These are phyloP conservation scores for Athalia cordata DNA, from an alignment of 2,888 invertebrate genomes.

Conservation along the genomic window DNA sequence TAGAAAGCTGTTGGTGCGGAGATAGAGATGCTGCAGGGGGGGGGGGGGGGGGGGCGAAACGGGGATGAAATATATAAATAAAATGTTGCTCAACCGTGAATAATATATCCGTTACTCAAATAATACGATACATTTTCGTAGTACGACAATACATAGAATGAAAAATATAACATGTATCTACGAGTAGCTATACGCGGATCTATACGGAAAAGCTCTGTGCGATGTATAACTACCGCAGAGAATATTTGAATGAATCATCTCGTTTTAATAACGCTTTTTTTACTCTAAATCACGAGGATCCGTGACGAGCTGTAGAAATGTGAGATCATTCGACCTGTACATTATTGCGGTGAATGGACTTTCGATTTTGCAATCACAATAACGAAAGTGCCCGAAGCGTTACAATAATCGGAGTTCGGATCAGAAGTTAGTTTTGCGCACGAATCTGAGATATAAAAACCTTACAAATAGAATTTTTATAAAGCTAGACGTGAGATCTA, in stretches of 20 bases:
- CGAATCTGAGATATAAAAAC: not conserved
- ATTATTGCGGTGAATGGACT: slow-evolving; percentile 6
- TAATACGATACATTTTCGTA: too few relatives aligned
- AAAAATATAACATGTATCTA: too few relatives aligned
- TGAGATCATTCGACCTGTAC: too few relatives aligned
- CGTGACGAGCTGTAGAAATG: too few relatives aligned
- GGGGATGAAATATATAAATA: not conserved
- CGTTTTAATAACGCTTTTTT: too few relatives aligned
- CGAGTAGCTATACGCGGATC: too few relatives aligned
- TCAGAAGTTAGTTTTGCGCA: not conserved
- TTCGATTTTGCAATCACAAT: slow-evolving; percentile 31
- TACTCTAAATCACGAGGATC: too few relatives aligned
- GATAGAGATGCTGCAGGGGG: not conserved
- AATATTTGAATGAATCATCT: too few relatives aligned
- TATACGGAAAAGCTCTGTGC: too few relatives aligned
- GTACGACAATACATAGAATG: too few relatives aligned
- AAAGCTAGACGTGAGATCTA: too few relatives aligned
- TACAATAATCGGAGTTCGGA: slow-evolving; percentile 29
- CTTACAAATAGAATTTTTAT: not conserved
- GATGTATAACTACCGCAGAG: too few relatives aligned
- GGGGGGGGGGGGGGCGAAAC: not conserved
- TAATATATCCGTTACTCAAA: not conserved
- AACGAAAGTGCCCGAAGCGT: slow-evolving; percentile 30
- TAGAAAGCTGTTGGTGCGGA: not conserved
- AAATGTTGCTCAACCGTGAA: slow-evolving; percentile 2